phyloP scores from a whole-genome alignment of 2,797 vertebrate species.

The Ptychobarbus kaznakovi region DNA sequence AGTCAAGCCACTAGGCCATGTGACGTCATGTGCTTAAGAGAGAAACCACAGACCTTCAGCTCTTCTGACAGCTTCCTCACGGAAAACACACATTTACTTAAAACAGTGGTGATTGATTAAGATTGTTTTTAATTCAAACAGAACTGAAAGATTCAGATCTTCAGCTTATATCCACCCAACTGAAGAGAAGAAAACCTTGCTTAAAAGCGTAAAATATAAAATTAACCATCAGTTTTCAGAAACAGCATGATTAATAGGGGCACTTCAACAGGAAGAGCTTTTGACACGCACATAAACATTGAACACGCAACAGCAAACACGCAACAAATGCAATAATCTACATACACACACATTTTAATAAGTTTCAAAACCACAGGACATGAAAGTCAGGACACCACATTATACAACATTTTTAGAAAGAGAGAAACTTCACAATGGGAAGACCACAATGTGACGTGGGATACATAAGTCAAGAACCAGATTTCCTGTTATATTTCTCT shows the following conservation, averaged over 20 bases:
- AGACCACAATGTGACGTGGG: not conserved
- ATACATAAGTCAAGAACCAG: not conserved
- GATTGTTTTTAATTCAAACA: not conserved
- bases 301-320: conserved; percentile 37
- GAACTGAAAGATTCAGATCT: not conserved
- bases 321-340: conserved; percentile 20
- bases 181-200: not conserved
- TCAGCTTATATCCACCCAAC: not conserved
- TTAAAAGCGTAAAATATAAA: not conserved
- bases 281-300: conserved; percentile 38
- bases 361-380: not conserved
- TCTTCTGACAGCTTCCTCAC: conserved; percentile 44
- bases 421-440: not conserved
- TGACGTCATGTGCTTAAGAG: conserved; percentile 46
- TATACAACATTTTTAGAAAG: not conserved
- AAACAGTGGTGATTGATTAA: not conserved
- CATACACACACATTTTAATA: conserved; percentile 31
- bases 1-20: conserved; percentile 52
- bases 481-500: conserved; percentile 3
- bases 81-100: conserved; percentile 19
- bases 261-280: conserved; percentile 52
- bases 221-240: conserved; percentile 55
- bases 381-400: not conserved
- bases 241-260: conserved; percentile 53
- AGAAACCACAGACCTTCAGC: conserved; percentile 57